phyloP scores from a whole-genome alignment of 2,888 invertebrate genomes.

The Pachydiplax longipennis region DNA sequence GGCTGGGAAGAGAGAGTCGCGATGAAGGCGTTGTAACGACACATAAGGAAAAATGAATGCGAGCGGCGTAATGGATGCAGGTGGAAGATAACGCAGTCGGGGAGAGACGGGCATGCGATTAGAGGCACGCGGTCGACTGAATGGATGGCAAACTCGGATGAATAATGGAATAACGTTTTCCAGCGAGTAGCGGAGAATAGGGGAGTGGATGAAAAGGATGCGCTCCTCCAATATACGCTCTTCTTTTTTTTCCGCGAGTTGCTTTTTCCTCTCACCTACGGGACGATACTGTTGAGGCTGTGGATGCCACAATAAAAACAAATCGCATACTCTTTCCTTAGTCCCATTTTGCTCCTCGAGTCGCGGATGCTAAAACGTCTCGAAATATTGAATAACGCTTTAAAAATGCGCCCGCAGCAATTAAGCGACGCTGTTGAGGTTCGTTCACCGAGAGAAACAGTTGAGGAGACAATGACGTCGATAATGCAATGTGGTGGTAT shows the following conservation, averaged over 20 bases:
- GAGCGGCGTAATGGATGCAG: neutral
- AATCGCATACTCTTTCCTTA: too few relatives aligned
- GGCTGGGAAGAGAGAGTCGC: neutral
- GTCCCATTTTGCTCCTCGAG: too few relatives aligned
- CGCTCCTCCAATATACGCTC: neutral
- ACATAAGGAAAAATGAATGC: neutral
- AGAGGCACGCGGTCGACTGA: neutral
- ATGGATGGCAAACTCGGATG: neutral
- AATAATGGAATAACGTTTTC: neutral
- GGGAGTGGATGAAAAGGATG: neutral
- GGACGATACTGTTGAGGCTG: neutral
- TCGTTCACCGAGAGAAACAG: too few relatives aligned
- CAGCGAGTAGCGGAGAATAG: neutral
- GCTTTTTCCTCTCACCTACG: neutral
- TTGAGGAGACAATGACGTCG: too few relatives aligned
- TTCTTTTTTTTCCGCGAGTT: neutral
- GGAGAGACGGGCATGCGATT: neutral
- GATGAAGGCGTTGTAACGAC: neutral
- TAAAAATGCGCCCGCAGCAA: too few relatives aligned
- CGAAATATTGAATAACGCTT: too few relatives aligned
- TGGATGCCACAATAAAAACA: too few relatives aligned
- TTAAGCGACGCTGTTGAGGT: too few relatives aligned
- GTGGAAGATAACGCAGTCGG: conserved; percentile 18
- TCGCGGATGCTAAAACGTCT: too few relatives aligned
- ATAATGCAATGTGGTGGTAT: too few relatives aligned